phyloP scores from a whole-genome alignment of 1,140 invertebrate species.

The Chymomyza costata region DNA sequence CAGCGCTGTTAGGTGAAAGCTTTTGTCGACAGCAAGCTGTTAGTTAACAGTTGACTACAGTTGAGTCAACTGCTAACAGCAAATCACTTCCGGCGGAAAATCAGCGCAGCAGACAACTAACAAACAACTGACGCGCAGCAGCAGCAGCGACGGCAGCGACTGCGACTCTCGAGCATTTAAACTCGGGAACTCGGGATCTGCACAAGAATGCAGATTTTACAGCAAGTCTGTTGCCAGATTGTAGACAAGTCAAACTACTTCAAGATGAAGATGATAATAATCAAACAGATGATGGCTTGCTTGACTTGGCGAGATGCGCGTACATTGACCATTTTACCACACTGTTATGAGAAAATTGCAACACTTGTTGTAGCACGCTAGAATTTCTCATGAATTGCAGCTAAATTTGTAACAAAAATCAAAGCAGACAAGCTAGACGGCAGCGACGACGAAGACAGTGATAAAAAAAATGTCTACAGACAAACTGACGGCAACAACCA shows the following conservation, averaged over 20 bases:
- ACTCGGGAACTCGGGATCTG: constrained; percentile 1
- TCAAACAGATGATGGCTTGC: neutral
- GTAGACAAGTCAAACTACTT: constrained; percentile 57
- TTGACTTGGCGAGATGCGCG: constrained; percentile 15
- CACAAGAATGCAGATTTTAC: constrained; percentile 65
- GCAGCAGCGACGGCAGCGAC: constrained; percentile 8
- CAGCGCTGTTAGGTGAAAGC: constrained; percentile 2
- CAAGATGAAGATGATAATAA: constrained; percentile 3
- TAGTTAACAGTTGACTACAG: constrained; percentile 17
- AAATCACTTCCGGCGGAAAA: constrained; percentile 63
- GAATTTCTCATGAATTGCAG: constrained; percentile 64
- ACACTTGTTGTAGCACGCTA: constrained; percentile 37
- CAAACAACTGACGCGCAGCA: constrained; percentile 54
- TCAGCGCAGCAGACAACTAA: constrained; percentile 56
- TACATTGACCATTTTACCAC: constrained; percentile 64
- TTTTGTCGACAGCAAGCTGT: constrained; percentile 42
- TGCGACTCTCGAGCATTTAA: constrained; percentile 1
- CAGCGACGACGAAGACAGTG: constrained; percentile 17
- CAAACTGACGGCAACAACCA: neutral
- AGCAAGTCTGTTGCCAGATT: constrained; percentile 35
- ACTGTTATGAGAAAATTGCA: constrained; percentile 63
- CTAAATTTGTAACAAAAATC: constrained; percentile 63
- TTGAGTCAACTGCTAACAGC: constrained; percentile 10
- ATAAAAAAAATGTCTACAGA: constrained; percentile 17
- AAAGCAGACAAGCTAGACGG: constrained; percentile 12